These are phyloP conservation scores for Cerastoderma edule DNA, from an alignment of 2,888 invertebrate species.

Conservation along the genomic window DNA sequence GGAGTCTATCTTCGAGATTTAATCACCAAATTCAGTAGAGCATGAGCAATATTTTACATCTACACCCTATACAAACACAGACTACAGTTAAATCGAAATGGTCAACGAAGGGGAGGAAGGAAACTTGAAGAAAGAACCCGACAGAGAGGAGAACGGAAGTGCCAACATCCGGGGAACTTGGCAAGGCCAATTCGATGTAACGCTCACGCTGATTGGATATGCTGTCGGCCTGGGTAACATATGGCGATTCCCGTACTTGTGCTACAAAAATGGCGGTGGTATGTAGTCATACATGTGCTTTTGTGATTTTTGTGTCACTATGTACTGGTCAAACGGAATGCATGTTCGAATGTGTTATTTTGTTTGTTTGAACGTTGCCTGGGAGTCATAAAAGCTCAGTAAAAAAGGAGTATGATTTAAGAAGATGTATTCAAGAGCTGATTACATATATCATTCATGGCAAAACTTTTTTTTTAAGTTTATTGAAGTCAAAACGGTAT, in stretches of 20 bases:
- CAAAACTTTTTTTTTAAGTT: too few species aligned
- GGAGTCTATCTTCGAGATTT: too few species aligned
- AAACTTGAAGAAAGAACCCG: neutral
- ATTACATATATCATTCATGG: too few species aligned
- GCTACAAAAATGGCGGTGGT: slow-evolving; percentile 18
- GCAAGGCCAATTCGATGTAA: slow-evolving; percentile 26
- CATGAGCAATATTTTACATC: too few species aligned
- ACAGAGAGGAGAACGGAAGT: slow-evolving; percentile 1
- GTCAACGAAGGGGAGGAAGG: too few species aligned
- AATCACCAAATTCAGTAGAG: too few species aligned
- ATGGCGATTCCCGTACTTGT: slow-evolving; percentile 17
- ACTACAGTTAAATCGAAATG: too few species aligned
- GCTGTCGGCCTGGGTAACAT: slow-evolving; percentile 29
- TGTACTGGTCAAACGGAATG: neutral
- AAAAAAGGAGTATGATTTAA: too few species aligned
- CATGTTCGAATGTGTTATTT: neutral
- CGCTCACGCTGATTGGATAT: slow-evolving; percentile 29
- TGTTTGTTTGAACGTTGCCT: neutral
- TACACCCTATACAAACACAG: too few species aligned
- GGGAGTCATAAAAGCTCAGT: neutral
- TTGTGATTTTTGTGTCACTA: neutral
- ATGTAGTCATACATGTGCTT: too few species aligned
- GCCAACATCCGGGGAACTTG: slow-evolving; percentile 21
- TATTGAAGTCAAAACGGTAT: too few species aligned
- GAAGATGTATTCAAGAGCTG: too few species aligned